These are phyloP conservation scores for Thalassoma bifasciatum DNA, from an alignment of 2,113 vertebrate species.

Conservation along the genomic window DNA sequence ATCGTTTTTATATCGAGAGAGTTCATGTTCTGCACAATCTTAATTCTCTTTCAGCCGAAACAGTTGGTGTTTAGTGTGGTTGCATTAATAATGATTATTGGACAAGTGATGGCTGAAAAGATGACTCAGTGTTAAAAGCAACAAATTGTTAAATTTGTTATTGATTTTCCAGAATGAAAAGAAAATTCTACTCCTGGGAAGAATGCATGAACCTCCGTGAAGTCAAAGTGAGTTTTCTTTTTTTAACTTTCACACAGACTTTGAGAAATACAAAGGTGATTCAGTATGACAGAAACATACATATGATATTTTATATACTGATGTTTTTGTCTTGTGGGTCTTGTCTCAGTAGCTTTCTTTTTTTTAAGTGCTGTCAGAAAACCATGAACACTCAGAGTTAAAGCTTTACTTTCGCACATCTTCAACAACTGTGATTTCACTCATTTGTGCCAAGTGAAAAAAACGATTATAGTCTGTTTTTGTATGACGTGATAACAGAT, in stretches of 20 bases:
- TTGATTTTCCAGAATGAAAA: constrained; percentile 91
- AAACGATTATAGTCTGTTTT: no score
- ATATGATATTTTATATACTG: no score
- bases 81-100: not conserved
- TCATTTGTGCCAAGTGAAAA: no score
- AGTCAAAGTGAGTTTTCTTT: constrained; percentile 87
- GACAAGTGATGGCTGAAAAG: not conserved
- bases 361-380: not conserved
- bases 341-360: not conserved
- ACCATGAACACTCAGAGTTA: not conserved
- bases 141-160: not conserved
- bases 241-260: no score
- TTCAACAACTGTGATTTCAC: no score
- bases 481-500: no score
- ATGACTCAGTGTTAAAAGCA: not conserved
- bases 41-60: not conserved
- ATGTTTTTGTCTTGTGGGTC: no score
- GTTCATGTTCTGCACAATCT: no score
- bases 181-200: constrained; percentile 98
- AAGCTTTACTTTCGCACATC: no score
- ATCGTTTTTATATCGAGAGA: not conserved
- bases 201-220: constrained; percentile 98
- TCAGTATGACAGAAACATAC: not conserved
- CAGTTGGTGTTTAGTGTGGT: not conserved
- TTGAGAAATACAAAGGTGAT: no score